phyloP scores from a whole-genome alignment of 2,797 vertebrate species.

The Sardinella longiceps region DNA sequence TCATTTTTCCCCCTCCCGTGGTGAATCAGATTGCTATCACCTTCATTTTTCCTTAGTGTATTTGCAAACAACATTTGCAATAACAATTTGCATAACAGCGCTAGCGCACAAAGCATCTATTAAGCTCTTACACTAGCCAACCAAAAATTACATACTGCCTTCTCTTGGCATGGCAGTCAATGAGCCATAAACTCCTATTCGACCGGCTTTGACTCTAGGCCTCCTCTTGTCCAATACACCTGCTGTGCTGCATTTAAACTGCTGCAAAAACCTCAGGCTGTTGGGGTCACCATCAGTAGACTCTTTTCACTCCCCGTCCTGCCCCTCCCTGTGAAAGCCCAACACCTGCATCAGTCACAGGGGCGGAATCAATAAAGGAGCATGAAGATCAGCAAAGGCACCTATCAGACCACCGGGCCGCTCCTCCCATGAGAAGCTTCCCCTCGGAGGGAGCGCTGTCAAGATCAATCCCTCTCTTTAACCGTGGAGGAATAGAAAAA shows the following conservation, averaged over 20 bases:
- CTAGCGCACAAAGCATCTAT: neutral
- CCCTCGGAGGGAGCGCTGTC: neutral
- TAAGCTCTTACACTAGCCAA: neutral
- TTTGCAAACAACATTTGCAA: neutral
- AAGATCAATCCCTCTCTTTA: constrained; percentile 17
- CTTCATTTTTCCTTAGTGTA: neutral
- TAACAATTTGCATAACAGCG: neutral
- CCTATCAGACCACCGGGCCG: neutral
- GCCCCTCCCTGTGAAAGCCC: neutral
- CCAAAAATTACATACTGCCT: neutral
- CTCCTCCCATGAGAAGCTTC: neutral
- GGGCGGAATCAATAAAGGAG: neutral
- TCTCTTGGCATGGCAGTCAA: neutral
- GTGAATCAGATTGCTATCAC: constrained; percentile 11
- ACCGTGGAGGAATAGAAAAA: neutral
- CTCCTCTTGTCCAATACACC: neutral
- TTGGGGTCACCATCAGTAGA: neutral
- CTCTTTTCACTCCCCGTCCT: too few species aligned
- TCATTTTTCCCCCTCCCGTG: neutral
- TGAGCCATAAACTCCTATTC: neutral
- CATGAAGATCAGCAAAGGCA: neutral
- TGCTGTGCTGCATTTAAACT: neutral
- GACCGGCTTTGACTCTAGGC: neutral
- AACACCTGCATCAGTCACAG: constrained; percentile 7
- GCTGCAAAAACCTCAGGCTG: neutral